Evolutionary conservation across 2,797 vertebrate genomes (phyloP), one percentile per base, ranked within the genome.

Genomic region (Macrochelys suwanniensis): DNA sequence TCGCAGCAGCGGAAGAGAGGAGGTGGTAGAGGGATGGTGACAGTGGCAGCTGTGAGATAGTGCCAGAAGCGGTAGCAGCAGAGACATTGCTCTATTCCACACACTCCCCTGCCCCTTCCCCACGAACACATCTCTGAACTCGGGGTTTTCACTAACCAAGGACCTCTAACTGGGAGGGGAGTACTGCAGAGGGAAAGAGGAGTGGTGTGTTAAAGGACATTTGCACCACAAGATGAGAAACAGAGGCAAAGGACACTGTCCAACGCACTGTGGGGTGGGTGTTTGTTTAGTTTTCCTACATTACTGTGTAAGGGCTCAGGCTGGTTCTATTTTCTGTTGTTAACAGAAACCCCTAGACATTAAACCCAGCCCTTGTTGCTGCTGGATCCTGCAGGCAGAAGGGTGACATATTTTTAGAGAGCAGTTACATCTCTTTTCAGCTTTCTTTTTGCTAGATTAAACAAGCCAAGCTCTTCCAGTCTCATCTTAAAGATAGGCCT

Each of bases 31-130:
- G n/a, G 10, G 19, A 37, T 21, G 10, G 6, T 10, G 5, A 37
- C 68, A 71, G 37, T 42, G 68, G 12, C 11, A 71, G n/a, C n/a
- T 23, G 19, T 71, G 21, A 71, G 68, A 37, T 11, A 71, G 68
- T 71, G 23, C 21, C 21, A 71, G 68, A 71, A 21, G 68, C 17
- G 10, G n/a, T 68, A 68, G 19, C 33, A 68, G 65, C 16, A 37
- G 65, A 21, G 4, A 8, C 19, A 19, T n/a, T n/a, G 33, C 15
- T 65, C 31, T 65, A 33, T 65, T n/a, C 16, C 61, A 61, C 13
- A 61, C 16, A 15, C 33, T 33, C 7, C 61, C 7, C 16, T 33
- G 6, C 1, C 8, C 7, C 4, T 15, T 5, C 10, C 2, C 37
- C 13, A 10, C 19, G 9, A 68, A 68, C n/a, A 68, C n/a, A 6